Evolutionary conservation across 2,888 invertebrate genomes (phyloP).

Genomic region (Drosophila meridiana): DNA sequence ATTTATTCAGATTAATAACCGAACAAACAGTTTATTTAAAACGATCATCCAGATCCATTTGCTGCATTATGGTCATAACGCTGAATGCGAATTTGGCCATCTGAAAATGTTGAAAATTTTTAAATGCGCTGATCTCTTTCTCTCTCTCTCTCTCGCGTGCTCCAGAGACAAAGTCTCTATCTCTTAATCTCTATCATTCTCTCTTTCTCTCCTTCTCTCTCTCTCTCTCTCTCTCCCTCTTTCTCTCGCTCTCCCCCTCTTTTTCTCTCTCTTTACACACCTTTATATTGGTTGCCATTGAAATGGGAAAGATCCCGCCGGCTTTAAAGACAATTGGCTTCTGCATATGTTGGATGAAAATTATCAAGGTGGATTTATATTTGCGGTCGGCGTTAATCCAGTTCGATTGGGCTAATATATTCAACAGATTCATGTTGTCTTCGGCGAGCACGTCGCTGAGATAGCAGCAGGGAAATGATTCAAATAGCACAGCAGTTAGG

Average conservation of each 20-base stretch:
- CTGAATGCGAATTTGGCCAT: constrained; percentile 53
- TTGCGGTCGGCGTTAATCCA: constrained; percentile 53
- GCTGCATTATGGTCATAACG: constrained; percentile 42
- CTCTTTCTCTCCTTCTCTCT: too few species aligned
- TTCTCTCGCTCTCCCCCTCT: too few species aligned
- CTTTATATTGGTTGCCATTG: constrained; percentile 31
- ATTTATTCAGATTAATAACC: not conserved
- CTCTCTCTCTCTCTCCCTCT: too few species aligned
- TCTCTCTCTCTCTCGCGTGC: too few species aligned
- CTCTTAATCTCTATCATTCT: too few species aligned
- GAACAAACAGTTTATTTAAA: constrained; percentile 5
- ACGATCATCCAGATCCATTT: constrained; percentile 39
- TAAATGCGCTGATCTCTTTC: not conserved
- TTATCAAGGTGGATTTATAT: constrained; percentile 30
- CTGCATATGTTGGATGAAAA: constrained; percentile 37
- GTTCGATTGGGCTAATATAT: constrained; percentile 37
- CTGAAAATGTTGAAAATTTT: constrained; percentile 22
- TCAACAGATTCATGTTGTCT: constrained; percentile 28
- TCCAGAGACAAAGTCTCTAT: too few species aligned
- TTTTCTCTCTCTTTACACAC: constrained; percentile 11
- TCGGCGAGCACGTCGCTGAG: constrained; percentile 44
- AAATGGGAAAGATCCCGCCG: constrained; percentile 35
- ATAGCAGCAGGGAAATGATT: constrained; percentile 56
- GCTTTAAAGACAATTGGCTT: constrained; percentile 30
- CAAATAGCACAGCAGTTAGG: constrained; percentile 28